Base-by-base conservation (phyloP, 2,113 vertebrate species). In the Recurvirostra avosetta region DNA sequence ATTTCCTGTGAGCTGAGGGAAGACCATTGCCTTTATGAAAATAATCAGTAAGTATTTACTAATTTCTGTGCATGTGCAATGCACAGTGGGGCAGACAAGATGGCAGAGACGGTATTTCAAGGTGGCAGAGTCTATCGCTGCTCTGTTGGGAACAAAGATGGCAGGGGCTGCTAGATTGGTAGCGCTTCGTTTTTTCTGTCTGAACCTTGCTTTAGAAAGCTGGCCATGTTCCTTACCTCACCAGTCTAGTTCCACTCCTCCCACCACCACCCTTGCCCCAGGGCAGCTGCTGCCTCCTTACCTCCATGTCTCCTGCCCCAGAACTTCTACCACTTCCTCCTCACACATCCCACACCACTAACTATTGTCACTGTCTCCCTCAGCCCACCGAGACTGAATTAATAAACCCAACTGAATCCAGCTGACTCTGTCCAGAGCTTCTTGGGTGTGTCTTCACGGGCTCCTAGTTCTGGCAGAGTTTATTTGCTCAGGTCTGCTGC, bases 281-380 rank as follows among this genome's bases (percentile, higher is more conserved):
- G 62, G 93, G 84, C 21, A 91, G 84, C 58, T 90, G 81, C 83
- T 91, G 72, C 36, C 53, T 92, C 56, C 56, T 88, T 47, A 71
- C 68, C 86, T 86, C 80, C 34, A 38, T 7, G 84, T 36, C 43
- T 90, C 52, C 86, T 87, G 77, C 52, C 49, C 56, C 77, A 90
- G 73, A 85, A 91, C 74, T 56, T 91, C 70, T 21, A 91, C 81
- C 92, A 88, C 74, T 96, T 97, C 93, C 90, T 88, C 67, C 70
- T 95, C 66, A 49, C 40, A 72, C 43, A 79, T 56, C 66, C 74
- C 87, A 82, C 77, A 94, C 58, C 84, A 84, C 67, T 34, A 89
- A 74, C 52, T 49, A 72, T 29, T 68, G 84, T 50, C 82, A 72
- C 73, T 92, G 87, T 27, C 77, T 68, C 53, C 76, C 86, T 77